A percentile compares a stretch with the other conserved stretches of the same genome.
Evolutionary conservation across 2,113 vertebrate species (phyloP).

Genomic region (Limnothrissa miodon): DNA sequence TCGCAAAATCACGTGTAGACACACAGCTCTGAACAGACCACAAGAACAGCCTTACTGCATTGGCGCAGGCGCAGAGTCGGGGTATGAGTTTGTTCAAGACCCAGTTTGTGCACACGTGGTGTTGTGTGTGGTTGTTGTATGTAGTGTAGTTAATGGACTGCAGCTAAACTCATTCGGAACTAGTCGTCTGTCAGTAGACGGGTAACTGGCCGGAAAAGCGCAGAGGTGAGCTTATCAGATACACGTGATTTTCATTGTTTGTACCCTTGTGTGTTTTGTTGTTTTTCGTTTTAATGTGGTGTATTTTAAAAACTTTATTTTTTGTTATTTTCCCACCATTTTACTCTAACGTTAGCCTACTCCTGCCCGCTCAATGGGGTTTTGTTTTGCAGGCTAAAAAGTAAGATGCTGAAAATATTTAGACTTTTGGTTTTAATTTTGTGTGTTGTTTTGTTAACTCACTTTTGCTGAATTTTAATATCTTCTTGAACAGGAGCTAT

Average conservation of each 20-base stretch:
- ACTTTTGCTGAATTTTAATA: background rate
- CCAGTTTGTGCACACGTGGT: too few species aligned
- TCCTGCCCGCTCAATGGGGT: background rate
- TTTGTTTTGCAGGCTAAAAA: background rate
- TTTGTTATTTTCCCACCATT: background rate
- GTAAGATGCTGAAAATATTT: background rate
- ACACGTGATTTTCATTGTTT: background rate
- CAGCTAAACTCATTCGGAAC: background rate
- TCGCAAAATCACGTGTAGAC: too few species aligned
- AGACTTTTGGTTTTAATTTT: background rate
- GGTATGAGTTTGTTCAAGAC: background rate
- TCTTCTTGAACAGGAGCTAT: too few species aligned
- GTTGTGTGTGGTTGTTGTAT: too few species aligned
- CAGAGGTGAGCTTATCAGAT: background rate
- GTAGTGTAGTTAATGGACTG: background rate
- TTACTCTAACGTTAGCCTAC: background rate
- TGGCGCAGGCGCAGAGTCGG: constrained; percentile 1
- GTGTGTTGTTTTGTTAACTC: background rate
- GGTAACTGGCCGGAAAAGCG: background rate
- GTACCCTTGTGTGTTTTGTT: background rate
- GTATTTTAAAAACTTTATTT: background rate
- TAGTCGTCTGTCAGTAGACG: background rate
- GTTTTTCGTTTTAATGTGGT: background rate
- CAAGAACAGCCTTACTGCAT: background rate
- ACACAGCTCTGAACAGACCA: too few species aligned